Percentiles rank a stretch among this genome's conserved stretches.
These are phyloP conservation scores for Prunella himalayana DNA, from an alignment of 2,113 vertebrate species.

Conservation along the genomic window DNA sequence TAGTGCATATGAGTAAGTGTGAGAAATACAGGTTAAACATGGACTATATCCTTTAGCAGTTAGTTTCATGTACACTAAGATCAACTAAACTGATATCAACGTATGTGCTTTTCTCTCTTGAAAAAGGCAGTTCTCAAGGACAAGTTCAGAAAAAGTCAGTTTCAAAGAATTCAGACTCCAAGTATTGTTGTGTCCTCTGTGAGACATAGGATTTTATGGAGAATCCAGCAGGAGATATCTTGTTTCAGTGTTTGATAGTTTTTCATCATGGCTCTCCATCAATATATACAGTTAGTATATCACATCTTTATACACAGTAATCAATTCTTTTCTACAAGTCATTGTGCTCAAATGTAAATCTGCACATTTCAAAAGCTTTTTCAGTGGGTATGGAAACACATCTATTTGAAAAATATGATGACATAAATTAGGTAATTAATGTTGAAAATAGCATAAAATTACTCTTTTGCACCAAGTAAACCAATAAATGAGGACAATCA, in stretches of 20 bases:
- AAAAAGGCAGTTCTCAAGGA: background rate
- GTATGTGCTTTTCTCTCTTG: background rate
- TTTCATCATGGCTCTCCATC: background rate
- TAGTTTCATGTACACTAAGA: background rate
- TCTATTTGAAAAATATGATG: background rate
- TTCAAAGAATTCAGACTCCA: background rate
- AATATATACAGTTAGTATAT: background rate
- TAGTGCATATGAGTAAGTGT: background rate
- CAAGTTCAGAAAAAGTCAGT: background rate
- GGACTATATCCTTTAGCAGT: background rate
- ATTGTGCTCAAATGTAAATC: background rate
- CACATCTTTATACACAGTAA: background rate
- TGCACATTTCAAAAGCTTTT: background rate
- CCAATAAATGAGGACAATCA: background rate
- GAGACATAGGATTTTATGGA: background rate
- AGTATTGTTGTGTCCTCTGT: background rate
- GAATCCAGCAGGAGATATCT: background rate
- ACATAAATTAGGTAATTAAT: background rate
- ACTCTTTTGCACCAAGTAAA: background rate
- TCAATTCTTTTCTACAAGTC: background rate
- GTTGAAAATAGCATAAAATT: background rate
- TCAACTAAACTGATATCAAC: background rate
- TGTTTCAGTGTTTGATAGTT: background rate
- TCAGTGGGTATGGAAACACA: background rate
- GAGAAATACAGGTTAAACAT: background rate